Conservation (phyloP, 2,888 invertebrate species). For the Himalopsyche tibetana region DNA sequence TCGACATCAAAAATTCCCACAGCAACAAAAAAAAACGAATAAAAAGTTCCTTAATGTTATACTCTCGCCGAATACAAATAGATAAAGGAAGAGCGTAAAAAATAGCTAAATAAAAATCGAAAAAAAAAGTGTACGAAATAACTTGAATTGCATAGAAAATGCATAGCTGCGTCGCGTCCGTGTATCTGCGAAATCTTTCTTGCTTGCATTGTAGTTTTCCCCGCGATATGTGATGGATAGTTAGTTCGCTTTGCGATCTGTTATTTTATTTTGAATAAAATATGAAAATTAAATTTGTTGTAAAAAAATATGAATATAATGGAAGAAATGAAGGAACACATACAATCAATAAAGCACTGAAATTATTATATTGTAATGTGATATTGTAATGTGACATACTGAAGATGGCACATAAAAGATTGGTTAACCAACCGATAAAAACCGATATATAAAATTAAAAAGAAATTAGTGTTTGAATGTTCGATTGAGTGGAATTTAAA, state of each 20-base stretch:
- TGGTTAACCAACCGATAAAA: too few relatives aligned
- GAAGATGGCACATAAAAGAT: too few relatives aligned
- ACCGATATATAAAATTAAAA: too few relatives aligned
- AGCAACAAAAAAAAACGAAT: background rate
- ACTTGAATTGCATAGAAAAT: constrained; percentile 10
- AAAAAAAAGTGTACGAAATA: background rate
- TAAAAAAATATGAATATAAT: too few relatives aligned
- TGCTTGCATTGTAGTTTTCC: background rate
- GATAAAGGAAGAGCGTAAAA: constrained; percentile 33
- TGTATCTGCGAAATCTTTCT: constrained; percentile 16
- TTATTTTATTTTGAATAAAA: too few relatives aligned
- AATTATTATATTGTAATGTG: too few relatives aligned
- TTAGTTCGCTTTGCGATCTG: background rate
- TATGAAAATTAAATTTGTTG: too few relatives aligned
- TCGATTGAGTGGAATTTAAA: too few relatives aligned
- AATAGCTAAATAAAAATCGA: background rate
- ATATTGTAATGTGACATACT: too few relatives aligned
- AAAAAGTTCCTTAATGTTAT: background rate
- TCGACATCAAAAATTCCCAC: background rate
- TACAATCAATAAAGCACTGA: too few relatives aligned
- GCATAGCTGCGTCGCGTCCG: background rate
- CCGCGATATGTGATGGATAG: background rate
- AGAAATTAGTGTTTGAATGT: too few relatives aligned
- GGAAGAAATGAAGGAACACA: too few relatives aligned
- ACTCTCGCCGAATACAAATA: background rate